phyloP scores from a whole-genome alignment of 2,113 vertebrate species.

The Solenodon paradoxus region DNA sequence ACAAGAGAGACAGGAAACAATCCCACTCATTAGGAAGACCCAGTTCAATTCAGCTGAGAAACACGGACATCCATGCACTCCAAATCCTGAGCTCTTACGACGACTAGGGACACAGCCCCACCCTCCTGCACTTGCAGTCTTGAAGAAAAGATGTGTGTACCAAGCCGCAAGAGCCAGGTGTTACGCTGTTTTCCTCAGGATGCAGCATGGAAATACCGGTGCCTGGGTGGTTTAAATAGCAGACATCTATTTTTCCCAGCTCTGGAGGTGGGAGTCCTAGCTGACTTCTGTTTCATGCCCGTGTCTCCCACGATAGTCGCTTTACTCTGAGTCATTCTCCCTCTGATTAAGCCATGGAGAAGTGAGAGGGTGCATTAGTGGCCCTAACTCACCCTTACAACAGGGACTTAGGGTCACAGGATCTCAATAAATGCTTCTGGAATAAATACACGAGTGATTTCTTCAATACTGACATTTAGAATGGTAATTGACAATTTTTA shows the following conservation, averaged over 20 bases:
- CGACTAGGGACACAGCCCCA: not conserved
- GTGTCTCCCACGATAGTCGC: not conserved
- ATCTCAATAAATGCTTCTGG: not conserved
- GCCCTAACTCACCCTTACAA: not conserved
- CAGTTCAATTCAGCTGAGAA: not conserved
- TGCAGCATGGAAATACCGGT: no score
- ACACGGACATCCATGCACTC: not conserved
- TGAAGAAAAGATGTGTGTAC: not conserved
- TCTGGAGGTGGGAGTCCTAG: no score
- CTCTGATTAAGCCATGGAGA: not conserved
- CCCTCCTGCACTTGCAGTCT: not conserved
- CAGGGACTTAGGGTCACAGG: no score
- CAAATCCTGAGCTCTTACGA: not conserved
- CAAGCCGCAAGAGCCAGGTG: no score
- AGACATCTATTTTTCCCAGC: no score
- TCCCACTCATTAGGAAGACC: not conserved
- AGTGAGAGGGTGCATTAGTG: not conserved
- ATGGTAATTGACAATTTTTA: not conserved
- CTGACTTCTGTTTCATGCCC: not conserved
- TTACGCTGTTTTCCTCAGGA: no score
- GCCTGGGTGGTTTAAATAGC: no score
- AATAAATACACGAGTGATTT: not conserved
- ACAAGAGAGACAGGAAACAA: not conserved
- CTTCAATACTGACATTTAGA: not conserved
- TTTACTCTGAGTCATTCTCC: not conserved